phyloP scores from a whole-genome alignment of 2,113 vertebrate species.

The Hemiscyllium ocellatum region DNA sequence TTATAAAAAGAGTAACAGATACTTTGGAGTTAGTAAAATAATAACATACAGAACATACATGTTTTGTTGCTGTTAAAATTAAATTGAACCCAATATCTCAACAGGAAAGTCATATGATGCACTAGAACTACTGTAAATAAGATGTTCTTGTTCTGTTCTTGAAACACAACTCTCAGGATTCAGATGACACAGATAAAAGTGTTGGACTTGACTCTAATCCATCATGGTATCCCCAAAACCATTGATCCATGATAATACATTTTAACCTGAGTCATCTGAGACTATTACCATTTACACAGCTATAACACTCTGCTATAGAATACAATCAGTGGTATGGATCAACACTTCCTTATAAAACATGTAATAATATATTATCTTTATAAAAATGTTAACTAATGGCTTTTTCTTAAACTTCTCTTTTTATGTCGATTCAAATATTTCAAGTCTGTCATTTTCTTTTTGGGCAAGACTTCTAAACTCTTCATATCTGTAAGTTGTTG shows the following conservation, averaged over 20 bases:
- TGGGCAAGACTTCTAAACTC: not conserved
- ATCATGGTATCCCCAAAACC: not conserved
- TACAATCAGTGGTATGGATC: not conserved
- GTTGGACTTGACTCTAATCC: not conserved
- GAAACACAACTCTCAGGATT: not conserved
- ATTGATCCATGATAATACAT: not conserved
- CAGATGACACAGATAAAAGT: not conserved
- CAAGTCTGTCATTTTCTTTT: not conserved
- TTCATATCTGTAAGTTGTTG: conserved; percentile 4
- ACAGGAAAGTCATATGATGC: not conserved
- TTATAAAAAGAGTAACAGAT: not conserved
- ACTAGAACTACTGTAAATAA: not conserved
- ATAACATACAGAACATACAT: not conserved
- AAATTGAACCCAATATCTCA: not conserved
- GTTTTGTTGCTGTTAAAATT: not conserved
- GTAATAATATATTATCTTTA: not conserved
- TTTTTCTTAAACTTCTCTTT: not conserved
- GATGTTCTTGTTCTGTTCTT: too few relatives aligned
- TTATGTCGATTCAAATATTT: conserved; percentile 11
- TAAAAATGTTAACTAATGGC: not conserved
- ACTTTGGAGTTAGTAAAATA: not conserved
- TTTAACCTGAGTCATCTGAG: not conserved
- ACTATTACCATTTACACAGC: not conserved
- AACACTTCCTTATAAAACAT: not conserved
- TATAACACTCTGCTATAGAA: not conserved